Evolutionary conservation across 2,113 vertebrate genomes (phyloP).

Genomic region (Falco punctatus): DNA sequence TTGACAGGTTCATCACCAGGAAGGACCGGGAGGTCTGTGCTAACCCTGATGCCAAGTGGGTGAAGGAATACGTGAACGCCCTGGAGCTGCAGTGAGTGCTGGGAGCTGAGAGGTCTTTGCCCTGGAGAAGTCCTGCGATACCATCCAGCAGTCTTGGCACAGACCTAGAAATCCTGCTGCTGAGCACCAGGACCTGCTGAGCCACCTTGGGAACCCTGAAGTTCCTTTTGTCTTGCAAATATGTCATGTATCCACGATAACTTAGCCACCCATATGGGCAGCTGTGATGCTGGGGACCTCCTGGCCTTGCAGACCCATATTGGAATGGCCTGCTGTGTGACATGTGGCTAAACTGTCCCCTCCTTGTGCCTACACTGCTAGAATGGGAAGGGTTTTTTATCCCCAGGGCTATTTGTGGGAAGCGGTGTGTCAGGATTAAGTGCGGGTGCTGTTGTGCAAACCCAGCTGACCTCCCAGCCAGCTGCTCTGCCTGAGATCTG

Average conservation of each 20-base stretch:
- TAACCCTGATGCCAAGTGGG: conserved; percentile 4
- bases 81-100: conserved; percentile 43
- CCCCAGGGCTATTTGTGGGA: background rate
- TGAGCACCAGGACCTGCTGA: background rate
- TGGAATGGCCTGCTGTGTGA: background rate
- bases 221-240: background rate
- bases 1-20: conserved; percentile 49
- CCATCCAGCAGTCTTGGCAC: background rate
- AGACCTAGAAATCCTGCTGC: background rate
- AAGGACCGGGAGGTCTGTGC: conserved; percentile 37
- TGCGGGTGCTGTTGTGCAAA: background rate
- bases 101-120: background rate
- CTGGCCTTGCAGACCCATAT: background rate
- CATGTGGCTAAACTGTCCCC: background rate
- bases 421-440: background rate
- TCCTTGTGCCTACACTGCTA: background rate
- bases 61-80: conserved; percentile 10
- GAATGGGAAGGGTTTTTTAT: background rate
- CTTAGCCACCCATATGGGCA: background rate
- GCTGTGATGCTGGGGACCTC: background rate
- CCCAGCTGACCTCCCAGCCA: background rate
- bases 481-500: background rate
- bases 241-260: background rate
- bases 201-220: background rate
- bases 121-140: background rate